These are phyloP conservation scores for Argynnis bischoffii DNA, from an alignment of 2,888 invertebrate species.

Conservation along the genomic window DNA sequence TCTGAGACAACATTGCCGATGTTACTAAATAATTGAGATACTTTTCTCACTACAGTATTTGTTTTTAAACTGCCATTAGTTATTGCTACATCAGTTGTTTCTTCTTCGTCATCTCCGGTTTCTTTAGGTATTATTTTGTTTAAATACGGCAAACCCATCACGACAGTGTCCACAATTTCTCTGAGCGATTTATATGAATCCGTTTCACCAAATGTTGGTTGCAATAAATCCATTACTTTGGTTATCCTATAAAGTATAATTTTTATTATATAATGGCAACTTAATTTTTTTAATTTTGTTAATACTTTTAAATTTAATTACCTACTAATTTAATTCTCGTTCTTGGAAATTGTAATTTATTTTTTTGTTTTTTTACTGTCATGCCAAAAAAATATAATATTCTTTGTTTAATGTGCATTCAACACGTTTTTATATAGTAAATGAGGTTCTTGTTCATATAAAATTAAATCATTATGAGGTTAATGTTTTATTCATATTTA, in stretches of 20 bases:
- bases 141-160: slow-evolving; percentile 58
- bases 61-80: slow-evolving; percentile 41
- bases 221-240: slow-evolving; percentile 63
- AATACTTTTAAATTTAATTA: too few relatives aligned
- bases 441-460: too few relatives aligned
- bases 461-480: too few relatives aligned
- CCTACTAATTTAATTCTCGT: too few relatives aligned
- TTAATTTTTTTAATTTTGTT: too few relatives aligned
- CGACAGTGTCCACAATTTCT: slow-evolving; percentile 55
- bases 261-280: too few relatives aligned
- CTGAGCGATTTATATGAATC: slow-evolving; percentile 58
- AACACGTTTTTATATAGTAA: too few relatives aligned
- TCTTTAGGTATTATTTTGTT: slow-evolving; percentile 54
- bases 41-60: slow-evolving; percentile 34
- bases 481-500: too few relatives aligned
- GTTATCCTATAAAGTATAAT: slow-evolving; percentile 57
- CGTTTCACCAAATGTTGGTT: slow-evolving; percentile 68
- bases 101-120: slow-evolving; percentile 39
- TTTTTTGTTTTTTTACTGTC: too few relatives aligned
- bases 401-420: too few relatives aligned
- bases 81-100: slow-evolving; percentile 34
- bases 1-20: slow-evolving; percentile 50
- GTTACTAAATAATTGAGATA: slow-evolving; percentile 52
- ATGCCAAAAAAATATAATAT: too few relatives aligned
- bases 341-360: too few relatives aligned